Percentiles rank a stretch among this genome's conserved stretches.
phyloP scores from a whole-genome alignment of 1,140 invertebrate species.

The Caenorhabditis briggsae region DNA sequence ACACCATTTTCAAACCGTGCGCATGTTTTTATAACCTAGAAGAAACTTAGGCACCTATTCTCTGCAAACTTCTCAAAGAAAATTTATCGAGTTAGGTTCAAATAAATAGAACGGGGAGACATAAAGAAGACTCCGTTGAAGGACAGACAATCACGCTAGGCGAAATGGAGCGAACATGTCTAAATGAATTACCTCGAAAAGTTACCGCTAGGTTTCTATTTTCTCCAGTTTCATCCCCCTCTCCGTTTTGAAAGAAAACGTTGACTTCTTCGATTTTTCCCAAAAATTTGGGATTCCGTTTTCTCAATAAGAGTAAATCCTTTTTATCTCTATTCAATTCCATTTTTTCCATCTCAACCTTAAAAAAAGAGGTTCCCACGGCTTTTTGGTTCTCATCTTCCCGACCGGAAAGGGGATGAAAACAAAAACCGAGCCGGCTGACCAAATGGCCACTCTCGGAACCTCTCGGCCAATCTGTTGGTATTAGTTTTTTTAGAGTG shows the following conservation, averaged over 20 bases:
- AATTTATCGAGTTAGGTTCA: constrained; percentile 33
- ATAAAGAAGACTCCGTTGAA: constrained; percentile 14
- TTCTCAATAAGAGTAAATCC: no score
- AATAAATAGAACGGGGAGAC: constrained; percentile 6
- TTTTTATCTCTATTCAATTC: constrained; percentile 30
- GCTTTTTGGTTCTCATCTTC: constrained; percentile 3
- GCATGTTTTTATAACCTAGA: no score
- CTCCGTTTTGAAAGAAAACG: background rate
- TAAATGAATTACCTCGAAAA: constrained; percentile 56
- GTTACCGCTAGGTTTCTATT: constrained; percentile 47
- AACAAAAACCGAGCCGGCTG: background rate
- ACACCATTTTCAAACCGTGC: no score
- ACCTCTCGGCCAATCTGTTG: constrained; percentile 43
- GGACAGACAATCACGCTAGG: constrained; percentile 44
- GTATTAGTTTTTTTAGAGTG: constrained; percentile 36
- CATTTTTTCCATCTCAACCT: constrained; percentile 28
- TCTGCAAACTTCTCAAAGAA: no score
- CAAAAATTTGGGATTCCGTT: no score
- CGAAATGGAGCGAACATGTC: constrained; percentile 53
- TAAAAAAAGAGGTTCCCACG: background rate
- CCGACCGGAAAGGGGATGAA: background rate
- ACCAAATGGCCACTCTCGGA: constrained; percentile 35
- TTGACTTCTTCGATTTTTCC: background rate
- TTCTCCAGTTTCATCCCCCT: background rate
- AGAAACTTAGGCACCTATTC: no score